A percentile compares a stretch with the other conserved stretches of the same genome.
Conservation (phyloP, 2,888 invertebrate genomes). For the Theretra japonica region DNA sequence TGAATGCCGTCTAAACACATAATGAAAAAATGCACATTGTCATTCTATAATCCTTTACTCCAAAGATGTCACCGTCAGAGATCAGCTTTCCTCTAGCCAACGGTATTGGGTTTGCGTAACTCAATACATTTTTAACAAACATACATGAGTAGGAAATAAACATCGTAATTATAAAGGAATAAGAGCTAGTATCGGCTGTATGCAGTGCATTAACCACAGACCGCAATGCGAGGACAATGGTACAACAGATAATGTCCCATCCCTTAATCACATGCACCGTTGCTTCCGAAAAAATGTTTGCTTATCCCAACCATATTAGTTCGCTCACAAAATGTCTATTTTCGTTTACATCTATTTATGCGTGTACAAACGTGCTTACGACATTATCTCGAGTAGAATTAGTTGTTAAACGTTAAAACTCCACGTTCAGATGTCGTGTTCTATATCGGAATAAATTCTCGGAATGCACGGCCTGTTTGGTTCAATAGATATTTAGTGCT, state of each 20-base stretch:
- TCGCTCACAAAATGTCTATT: slow-evolving; percentile 71
- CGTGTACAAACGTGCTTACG: slow-evolving; percentile 66
- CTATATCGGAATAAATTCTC: slow-evolving; percentile 70
- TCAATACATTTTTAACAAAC: slow-evolving; percentile 70
- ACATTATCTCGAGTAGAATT: slow-evolving; percentile 59
- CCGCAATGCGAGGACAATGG: slow-evolving; percentile 80
- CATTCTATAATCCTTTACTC: slow-evolving; percentile 84
- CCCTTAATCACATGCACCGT: slow-evolving; percentile 84
- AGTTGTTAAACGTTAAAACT: slow-evolving; percentile 70
- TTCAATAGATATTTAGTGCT: slow-evolving; percentile 67
- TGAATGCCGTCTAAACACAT: slow-evolving; percentile 69
- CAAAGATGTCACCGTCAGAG: slow-evolving; percentile 81
- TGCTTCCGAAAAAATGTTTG: slow-evolving; percentile 80
- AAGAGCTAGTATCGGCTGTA: slow-evolving; percentile 56
- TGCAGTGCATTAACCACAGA: slow-evolving; percentile 68
- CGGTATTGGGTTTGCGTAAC: slow-evolving; percentile 83
- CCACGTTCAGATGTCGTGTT: slow-evolving; percentile 60
- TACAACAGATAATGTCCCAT: slow-evolving; percentile 79
- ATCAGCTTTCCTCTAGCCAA: slow-evolving; percentile 81
- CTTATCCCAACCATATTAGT: slow-evolving; percentile 67
- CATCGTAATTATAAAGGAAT: slow-evolving; percentile 53
- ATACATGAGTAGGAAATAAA: slow-evolving; percentile 39
- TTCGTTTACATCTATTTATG: slow-evolving; percentile 66
- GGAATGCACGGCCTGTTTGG: slow-evolving; percentile 65
- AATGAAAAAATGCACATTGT: slow-evolving; percentile 77